Conservation (phyloP, 2,888 invertebrate genomes). For the Oscheius sp. region DNA sequence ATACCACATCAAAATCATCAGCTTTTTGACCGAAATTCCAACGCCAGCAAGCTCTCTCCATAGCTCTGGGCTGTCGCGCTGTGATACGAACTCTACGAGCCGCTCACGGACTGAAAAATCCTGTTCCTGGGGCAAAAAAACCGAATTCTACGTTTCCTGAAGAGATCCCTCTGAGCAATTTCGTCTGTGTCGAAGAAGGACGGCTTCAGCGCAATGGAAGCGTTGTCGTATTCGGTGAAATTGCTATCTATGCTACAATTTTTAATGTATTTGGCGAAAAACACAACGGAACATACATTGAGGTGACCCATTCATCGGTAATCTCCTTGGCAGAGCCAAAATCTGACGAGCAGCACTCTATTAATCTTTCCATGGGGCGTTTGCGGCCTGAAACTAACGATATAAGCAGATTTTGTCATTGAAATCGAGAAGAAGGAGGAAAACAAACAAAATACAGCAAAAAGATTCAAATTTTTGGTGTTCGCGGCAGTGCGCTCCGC, state of each 20-base stretch:
- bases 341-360: constrained; percentile 20
- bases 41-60: constrained; percentile 25
- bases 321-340: constrained; percentile 32
- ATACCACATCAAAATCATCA: constrained; percentile 33
- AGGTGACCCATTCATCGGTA: constrained; percentile 34
- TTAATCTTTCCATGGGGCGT: constrained; percentile 23
- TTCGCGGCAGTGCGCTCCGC: constrained; percentile 12
- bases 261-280: not conserved
- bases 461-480: not conserved
- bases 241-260: constrained; percentile 34
- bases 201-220: constrained; percentile 9
- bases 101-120: constrained; percentile 4
- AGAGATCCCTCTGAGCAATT: constrained; percentile 7
- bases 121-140: not conserved
- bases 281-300: constrained; percentile 4
- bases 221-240: constrained; percentile 34
- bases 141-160: constrained; percentile 18
- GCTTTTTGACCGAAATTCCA: constrained; percentile 9
- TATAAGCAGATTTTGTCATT: not conserved
- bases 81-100: constrained; percentile 17
- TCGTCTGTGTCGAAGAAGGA: constrained; percentile 23
- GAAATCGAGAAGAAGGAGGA: not conserved
- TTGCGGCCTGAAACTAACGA: not conserved
- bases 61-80: not conserved
- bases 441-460: not conserved